Conservation (phyloP, 2,888 invertebrate species). For the Lamproptera curius region DNA sequence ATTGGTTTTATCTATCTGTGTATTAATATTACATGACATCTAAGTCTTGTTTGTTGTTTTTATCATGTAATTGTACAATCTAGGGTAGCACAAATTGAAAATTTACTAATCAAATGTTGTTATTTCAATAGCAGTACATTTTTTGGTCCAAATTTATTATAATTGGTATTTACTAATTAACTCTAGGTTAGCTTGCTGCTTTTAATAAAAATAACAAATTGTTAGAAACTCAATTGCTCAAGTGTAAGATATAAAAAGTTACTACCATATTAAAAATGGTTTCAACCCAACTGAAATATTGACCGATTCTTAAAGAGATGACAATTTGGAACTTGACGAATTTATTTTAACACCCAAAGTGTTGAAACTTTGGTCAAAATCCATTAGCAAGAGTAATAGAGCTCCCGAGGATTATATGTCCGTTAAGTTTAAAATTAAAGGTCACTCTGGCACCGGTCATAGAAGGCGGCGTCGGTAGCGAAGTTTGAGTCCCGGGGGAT, state of each 20-base stretch:
- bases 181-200: no score
- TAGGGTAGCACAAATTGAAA: no score
- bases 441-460: conserved; percentile 9
- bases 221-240: background rate
- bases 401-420: conserved; percentile 12
- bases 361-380: conserved; percentile 20
- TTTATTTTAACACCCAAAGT: conserved; percentile 15
- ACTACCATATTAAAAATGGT: background rate
- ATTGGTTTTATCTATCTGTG: no score
- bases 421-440: conserved; percentile 7
- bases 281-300: background rate
- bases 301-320: background rate
- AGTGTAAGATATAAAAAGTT: background rate
- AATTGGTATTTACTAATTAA: no score
- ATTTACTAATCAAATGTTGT: no score
- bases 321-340: conserved; percentile 12
- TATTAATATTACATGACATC: no score
- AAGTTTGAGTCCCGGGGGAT: conserved; percentile 8
- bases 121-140: no score
- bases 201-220: no score
- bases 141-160: no score
- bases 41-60: no score
- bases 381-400: conserved; percentile 18
- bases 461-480: conserved; percentile 3
- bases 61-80: no score